A percentile compares a stretch with the other conserved stretches of the same genome.
phyloP scores from a whole-genome alignment of 2,113 vertebrate genomes.

The Halcyon malimbica region DNA sequence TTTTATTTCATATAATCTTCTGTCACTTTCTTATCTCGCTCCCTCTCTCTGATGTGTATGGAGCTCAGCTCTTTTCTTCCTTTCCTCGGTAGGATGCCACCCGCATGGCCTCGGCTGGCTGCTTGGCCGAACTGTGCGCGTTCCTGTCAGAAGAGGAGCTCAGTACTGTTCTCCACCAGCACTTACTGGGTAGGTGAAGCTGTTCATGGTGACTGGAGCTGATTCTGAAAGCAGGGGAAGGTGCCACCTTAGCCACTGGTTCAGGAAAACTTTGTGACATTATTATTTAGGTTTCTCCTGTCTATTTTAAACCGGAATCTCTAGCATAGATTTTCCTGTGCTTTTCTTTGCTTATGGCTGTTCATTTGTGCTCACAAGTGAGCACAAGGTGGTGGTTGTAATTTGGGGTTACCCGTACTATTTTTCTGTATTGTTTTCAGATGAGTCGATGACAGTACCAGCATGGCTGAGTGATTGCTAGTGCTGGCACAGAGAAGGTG shows the following conservation, averaged over 20 bases:
- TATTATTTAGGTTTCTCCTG: background rate
- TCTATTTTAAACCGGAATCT: background rate
- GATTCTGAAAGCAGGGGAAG: background rate
- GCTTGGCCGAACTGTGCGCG: constrained; percentile 92
- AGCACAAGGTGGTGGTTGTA: background rate
- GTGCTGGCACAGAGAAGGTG: background rate
- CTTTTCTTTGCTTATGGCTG: background rate
- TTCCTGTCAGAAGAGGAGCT: constrained; percentile 95
- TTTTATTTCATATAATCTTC: background rate
- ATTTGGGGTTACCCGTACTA: background rate
- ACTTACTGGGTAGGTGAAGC: constrained; percentile 84
- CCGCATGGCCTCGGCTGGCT: constrained; percentile 93
- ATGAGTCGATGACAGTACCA: background rate
- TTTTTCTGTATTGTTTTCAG: background rate
- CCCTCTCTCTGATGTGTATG: background rate
- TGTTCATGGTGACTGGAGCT: background rate
- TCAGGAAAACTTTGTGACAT: background rate
- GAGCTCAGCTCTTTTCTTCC: background rate
- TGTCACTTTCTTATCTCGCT: background rate
- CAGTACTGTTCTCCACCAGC: constrained; percentile 83
- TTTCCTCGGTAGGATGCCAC: constrained; percentile 86
- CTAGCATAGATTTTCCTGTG: background rate
- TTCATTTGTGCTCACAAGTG: background rate
- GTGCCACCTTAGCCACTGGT: background rate
- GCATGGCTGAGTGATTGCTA: background rate